Percentiles rank a stretch among this genome's conserved stretches.
Conservation (phyloP, 2,113 vertebrate species). For the Heterocephalus glaber region DNA sequence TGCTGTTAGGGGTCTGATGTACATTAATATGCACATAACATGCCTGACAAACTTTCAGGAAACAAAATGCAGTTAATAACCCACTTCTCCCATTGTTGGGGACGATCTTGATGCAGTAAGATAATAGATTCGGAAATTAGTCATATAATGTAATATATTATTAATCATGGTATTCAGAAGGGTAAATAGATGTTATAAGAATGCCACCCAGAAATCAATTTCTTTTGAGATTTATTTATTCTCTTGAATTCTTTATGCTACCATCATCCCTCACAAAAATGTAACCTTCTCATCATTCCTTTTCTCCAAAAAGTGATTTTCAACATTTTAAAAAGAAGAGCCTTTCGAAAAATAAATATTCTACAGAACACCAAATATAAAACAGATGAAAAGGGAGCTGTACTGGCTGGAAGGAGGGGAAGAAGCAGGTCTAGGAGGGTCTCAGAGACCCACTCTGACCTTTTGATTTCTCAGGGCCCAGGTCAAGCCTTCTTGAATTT, state of each 20-base stretch:
- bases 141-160: conserved; percentile 69
- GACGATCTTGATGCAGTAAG: conserved; percentile 60
- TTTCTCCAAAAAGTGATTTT: conserved; percentile 44
- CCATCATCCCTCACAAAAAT: conserved; percentile 44
- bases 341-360: conserved; percentile 17
- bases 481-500: not conserved
- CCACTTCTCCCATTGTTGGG: conserved; percentile 50
- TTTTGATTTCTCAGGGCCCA: not conserved
- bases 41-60: conserved; percentile 59
- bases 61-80: conserved; percentile 64
- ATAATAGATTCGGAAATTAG: conserved; percentile 75
- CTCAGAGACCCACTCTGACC: not conserved
- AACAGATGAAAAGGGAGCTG: not conserved
- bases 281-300: conserved; percentile 8
- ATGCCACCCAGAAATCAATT: conserved; percentile 65
- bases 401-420: too few relatives aligned
- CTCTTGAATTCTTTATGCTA: conserved; percentile 51
- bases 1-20: not conserved
- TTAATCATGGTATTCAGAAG: conserved; percentile 67
- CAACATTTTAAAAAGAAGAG: conserved; percentile 24
- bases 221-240: conserved; percentile 65
- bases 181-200: conserved; percentile 57
- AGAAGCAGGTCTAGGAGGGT: too few relatives aligned
- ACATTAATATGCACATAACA: conserved; percentile 60
- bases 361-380: conserved; percentile 22